Evolutionary conservation across 2,113 vertebrate species (phyloP), one percentile per base, ranked within the genome.

Genomic region (Ailurus styani): DNA sequence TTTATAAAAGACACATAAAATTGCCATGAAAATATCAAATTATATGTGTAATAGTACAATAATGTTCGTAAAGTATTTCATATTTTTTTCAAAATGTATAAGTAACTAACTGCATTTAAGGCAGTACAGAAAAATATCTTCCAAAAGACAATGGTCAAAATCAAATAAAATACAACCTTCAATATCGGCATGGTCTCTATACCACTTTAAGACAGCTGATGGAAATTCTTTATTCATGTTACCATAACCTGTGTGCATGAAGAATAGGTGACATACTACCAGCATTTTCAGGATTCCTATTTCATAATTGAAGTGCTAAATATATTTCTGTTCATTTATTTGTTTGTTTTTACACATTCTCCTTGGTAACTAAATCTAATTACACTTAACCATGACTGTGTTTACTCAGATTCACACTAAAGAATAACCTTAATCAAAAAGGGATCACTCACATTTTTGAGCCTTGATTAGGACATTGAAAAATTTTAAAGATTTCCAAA

Each of bases 31-130:
- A 75, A 50, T 68, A 72, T 20, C 92, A 73, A 92, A 50, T 75
- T 87, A 90, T 87, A 87, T 93, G n/a, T 81, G 23, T 47, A 72
- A 87, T 87, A n/a, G 25, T 79, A 57, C 18, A 94, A 50, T 66
- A 90, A 68, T 45, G 62, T 66, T 72, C 86, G 21, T 79, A 45
- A 79, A 40, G 64, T 73, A 78, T 87, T 77, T 87, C 52, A 12
- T 47, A 87, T 86, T 5, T 21, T 21, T 73, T 89, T 40, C 40
- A 21, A 95, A 83, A 50, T 86, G 27, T 79, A 3, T 81, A 82
- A 92, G 75, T 93, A 75, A 54, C 25, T n/a, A 40, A 91, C 31
- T 97, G 17, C n/a, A 62, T 34, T 94, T 91, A 93, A 83, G 29
- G 73, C 13, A 92, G 40, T 47, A 42, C 23, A 91, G 42, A 47